phyloP scores from a whole-genome alignment of 2,113 vertebrate genomes.

The Coracopsis vasa region DNA sequence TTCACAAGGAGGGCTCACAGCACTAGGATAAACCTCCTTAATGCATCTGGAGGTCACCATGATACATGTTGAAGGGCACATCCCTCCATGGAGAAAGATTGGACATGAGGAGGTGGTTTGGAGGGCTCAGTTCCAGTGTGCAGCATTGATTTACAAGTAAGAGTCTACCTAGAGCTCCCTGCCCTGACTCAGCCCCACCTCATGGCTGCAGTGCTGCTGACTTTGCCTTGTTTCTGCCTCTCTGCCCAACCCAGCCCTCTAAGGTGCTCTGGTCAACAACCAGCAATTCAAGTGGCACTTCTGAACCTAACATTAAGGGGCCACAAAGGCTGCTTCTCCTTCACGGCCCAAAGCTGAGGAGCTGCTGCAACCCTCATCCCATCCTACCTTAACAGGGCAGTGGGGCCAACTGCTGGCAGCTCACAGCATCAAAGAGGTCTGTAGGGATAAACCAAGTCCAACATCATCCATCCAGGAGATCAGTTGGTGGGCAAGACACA shows the following conservation, averaged over 20 bases:
- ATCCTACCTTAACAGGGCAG: neutral
- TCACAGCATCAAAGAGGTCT: too few species aligned
- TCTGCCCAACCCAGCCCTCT: neutral
- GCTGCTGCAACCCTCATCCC: neutral
- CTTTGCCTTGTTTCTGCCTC: neutral
- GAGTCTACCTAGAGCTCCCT: too few species aligned
- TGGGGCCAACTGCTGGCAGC: neutral
- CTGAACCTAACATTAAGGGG: rapidly evolving
- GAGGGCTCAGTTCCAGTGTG: neutral
- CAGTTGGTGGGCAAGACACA: rapidly evolving
- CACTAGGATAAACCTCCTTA: neutral
- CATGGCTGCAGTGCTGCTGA: rapidly evolving
- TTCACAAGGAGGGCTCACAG: neutral
- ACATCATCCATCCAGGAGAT: rapidly evolving
- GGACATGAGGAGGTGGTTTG: neutral
- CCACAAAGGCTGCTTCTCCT: neutral
- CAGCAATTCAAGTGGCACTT: rapidly evolving
- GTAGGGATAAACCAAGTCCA: neutral
- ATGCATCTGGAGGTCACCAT: neutral
- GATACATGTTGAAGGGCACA: neutral
- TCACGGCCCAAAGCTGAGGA: neutral
- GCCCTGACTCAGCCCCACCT: neutral
- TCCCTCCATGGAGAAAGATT: neutral
- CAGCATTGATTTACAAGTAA: neutral
- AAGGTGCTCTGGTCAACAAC: neutral